These are phyloP conservation scores for Brevimyrus niger DNA, from an alignment of 2,113 vertebrate species.

Conservation along the genomic window DNA sequence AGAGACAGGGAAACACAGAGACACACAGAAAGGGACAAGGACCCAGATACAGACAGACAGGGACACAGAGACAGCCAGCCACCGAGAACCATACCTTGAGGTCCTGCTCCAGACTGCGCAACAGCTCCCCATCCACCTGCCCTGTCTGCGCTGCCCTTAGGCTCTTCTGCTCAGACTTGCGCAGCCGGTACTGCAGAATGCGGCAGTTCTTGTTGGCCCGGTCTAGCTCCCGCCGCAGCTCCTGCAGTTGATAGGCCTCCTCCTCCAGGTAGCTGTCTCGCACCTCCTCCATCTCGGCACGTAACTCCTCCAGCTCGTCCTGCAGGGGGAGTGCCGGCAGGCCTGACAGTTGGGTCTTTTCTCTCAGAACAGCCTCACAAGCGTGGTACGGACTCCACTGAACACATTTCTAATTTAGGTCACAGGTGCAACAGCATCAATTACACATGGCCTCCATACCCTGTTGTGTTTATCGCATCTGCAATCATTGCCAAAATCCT, in stretches of 20 bases:
- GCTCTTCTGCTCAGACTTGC: slow-evolving; percentile 95
- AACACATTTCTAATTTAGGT: not conserved
- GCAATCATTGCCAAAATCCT: not conserved
- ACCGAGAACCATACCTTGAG: slow-evolving; percentile 69
- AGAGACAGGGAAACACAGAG: not conserved
- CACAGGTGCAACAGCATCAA: not conserved
- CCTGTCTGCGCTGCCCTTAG: slow-evolving; percentile 91
- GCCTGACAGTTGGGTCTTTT: not conserved
- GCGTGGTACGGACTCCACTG: not conserved
- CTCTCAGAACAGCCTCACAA: not conserved
- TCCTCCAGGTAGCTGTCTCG: slow-evolving; percentile 96
- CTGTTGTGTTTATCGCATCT: not conserved
- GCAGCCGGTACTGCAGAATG: slow-evolving; percentile 93
- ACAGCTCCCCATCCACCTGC: slow-evolving; percentile 90
- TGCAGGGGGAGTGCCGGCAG: slow-evolving; percentile 38
- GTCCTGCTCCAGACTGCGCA: slow-evolving; percentile 90
- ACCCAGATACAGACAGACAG: not conserved
- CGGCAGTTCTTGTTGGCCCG: slow-evolving; percentile 96
- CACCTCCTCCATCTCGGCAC: slow-evolving; percentile 98
- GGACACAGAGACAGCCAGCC: not conserved
- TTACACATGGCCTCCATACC: not conserved
- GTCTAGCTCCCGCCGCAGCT: slow-evolving; percentile 90
- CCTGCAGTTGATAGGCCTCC: slow-evolving; percentile 97
- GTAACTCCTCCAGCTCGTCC: slow-evolving; percentile 96
- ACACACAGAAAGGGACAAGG: not conserved